These are phyloP conservation scores for Argynnis bischoffii DNA, from an alignment of 2,888 invertebrate species.

Conservation along the genomic window DNA sequence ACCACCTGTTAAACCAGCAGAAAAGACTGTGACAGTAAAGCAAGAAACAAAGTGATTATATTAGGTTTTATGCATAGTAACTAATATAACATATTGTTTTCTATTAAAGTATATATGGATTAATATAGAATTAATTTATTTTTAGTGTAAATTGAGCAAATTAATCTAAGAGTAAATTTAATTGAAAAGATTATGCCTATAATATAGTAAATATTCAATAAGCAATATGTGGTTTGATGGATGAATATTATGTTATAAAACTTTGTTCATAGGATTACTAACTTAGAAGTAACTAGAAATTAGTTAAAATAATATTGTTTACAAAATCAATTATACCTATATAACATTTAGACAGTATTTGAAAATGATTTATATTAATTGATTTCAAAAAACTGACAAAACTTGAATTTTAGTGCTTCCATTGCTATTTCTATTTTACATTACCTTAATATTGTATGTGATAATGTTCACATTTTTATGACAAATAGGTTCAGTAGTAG, in stretches of 20 bases:
- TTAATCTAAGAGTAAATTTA: slow-evolving; percentile 28
- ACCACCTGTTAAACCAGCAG: slow-evolving; percentile 58
- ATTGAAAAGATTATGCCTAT: slow-evolving; percentile 16
- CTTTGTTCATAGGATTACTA: background rate
- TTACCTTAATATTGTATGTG: slow-evolving; percentile 6
- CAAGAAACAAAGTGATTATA: slow-evolving; percentile 64
- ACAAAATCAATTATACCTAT: background rate
- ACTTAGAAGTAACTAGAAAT: background rate
- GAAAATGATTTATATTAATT: background rate
- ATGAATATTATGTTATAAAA: slow-evolving; percentile 15
- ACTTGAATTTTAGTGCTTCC: slow-evolving; percentile 25
- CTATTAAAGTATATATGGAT: slow-evolving; percentile 37
- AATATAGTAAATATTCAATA: slow-evolving; percentile 20
- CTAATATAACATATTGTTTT: slow-evolving; percentile 40
- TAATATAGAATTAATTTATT: slow-evolving; percentile 40
- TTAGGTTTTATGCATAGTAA: slow-evolving; percentile 36
- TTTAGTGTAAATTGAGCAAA: slow-evolving; percentile 37
- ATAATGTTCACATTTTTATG: slow-evolving; percentile 16
- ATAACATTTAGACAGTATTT: slow-evolving; percentile 7
- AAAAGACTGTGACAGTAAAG: slow-evolving; percentile 69
- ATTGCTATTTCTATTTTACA: slow-evolving; percentile 20
- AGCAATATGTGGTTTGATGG: slow-evolving; percentile 21
- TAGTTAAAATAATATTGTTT: background rate
- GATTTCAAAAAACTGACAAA: slow-evolving; percentile 2
- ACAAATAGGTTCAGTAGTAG: slow-evolving; percentile 16